Evolutionary conservation across 2,797 vertebrate genomes (phyloP).

Genomic region (Streptopelia turtur): DNA sequence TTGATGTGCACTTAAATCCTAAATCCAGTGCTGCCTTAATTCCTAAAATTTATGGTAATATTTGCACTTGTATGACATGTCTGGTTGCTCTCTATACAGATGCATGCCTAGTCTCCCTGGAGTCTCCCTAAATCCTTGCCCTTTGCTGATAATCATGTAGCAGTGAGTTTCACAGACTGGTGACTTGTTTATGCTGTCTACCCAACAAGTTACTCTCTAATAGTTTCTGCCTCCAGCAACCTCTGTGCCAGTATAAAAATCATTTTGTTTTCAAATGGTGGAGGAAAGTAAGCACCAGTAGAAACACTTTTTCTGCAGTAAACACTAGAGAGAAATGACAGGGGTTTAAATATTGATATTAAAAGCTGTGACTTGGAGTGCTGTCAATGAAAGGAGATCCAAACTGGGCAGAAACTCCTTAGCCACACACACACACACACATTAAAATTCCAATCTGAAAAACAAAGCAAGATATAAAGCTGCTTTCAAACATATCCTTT

Average conservation of each 20-base stretch:
- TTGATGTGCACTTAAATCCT: not conserved
- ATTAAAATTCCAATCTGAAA: not conserved
- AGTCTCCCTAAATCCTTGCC: slow-evolving; percentile 27
- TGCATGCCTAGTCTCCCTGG: not conserved
- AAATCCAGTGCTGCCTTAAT: not conserved
- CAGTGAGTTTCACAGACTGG: slow-evolving; percentile 5
- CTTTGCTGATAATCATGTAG: slow-evolving; percentile 2
- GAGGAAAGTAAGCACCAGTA: not conserved
- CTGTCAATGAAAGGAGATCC: not conserved
- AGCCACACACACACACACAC: not conserved
- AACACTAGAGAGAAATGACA: not conserved
- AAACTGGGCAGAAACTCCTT: not conserved
- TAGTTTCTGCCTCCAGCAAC: not conserved
- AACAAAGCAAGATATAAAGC: not conserved
- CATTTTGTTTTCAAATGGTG: not conserved
- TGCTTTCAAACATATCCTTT: not conserved
- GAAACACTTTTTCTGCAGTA: not conserved
- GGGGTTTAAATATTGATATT: not conserved
- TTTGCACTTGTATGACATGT: not conserved
- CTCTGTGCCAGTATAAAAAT: not conserved
- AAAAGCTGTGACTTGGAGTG: slow-evolving; percentile 8
- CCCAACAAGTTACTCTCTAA: slow-evolving; percentile 13
- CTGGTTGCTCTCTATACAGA: not conserved
- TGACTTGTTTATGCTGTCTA: not conserved
- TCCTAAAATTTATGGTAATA: not conserved